These are phyloP conservation scores for Metridium senile DNA, from an alignment of 92 coral and sea anemone genomes.

Conservation along the genomic window DNA sequence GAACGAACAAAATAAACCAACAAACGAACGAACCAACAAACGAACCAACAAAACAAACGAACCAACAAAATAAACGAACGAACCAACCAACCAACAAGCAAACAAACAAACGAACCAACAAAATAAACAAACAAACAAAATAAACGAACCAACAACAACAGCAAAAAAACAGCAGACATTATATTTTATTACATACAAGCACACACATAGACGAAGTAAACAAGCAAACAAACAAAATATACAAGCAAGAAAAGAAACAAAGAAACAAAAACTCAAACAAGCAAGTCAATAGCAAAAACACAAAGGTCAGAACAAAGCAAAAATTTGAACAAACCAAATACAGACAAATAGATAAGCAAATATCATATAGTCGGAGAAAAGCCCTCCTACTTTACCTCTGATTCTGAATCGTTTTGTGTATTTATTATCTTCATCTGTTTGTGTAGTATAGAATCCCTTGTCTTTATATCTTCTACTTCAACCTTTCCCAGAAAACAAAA, in stretches of 20 bases:
- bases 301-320: not conserved
- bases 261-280: not conserved
- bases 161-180: too few species aligned
- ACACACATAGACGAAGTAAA: not conserved
- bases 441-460: conserved; percentile 15
- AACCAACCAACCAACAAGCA: not conserved
- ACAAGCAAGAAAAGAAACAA: not conserved
- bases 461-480: conserved; percentile 12
- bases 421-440: conserved; percentile 24
- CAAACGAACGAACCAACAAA: not conserved
- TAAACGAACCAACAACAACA: too few species aligned
- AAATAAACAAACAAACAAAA: not conserved
- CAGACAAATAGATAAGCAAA: not conserved
- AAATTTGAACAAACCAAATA: not conserved
- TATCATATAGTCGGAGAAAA: not conserved
- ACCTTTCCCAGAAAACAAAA: not conserved
- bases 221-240: not conserved
- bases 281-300: not conserved
- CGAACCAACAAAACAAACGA: not conserved
- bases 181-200: too few species aligned
- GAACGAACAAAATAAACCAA: not conserved
- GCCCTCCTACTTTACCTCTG: conserved; percentile 20
- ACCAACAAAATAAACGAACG: not conserved
- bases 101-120: not conserved
- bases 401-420: conserved; percentile 17